These are phyloP conservation scores for Hyles lineata DNA, from an alignment of 2,888 invertebrate genomes.

Conservation along the genomic window DNA sequence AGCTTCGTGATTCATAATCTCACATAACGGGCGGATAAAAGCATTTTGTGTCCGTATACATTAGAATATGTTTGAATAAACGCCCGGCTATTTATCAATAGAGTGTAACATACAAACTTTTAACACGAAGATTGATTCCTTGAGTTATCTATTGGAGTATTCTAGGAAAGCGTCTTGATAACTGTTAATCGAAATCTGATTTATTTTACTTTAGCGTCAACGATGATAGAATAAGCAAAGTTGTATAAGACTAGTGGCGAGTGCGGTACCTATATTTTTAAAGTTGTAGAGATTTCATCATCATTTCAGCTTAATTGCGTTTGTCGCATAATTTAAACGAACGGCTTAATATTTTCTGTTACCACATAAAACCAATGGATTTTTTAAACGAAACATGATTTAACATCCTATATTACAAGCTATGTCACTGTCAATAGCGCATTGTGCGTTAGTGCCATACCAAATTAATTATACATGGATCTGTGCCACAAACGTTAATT, in stretches of 20 bases:
- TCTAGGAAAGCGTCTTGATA: background rate
- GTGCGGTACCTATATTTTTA: too few species aligned
- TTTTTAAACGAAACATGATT: too few species aligned
- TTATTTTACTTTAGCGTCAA: background rate
- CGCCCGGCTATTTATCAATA: background rate
- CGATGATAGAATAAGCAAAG: background rate
- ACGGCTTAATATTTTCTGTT: too few species aligned
- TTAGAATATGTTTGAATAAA: constrained; percentile 18
- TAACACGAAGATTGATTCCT: background rate
- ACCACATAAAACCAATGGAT: too few species aligned
- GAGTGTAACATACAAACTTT: background rate
- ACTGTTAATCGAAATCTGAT: background rate
- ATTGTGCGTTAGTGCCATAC: too few species aligned
- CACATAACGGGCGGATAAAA: constrained; percentile 20
- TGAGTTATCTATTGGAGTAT: background rate
- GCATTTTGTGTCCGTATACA: constrained; percentile 18
- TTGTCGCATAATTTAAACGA: too few species aligned
- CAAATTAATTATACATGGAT: too few species aligned
- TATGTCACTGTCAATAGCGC: too few species aligned
- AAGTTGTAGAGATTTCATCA: too few species aligned
- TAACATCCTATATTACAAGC: too few species aligned
- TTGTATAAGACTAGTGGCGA: background rate
- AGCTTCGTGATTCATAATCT: constrained; percentile 25
- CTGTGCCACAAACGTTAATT: too few species aligned
- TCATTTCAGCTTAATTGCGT: too few species aligned